Conservation (phyloP, 1,140 invertebrate genomes). For the Uloborus diversus region DNA sequence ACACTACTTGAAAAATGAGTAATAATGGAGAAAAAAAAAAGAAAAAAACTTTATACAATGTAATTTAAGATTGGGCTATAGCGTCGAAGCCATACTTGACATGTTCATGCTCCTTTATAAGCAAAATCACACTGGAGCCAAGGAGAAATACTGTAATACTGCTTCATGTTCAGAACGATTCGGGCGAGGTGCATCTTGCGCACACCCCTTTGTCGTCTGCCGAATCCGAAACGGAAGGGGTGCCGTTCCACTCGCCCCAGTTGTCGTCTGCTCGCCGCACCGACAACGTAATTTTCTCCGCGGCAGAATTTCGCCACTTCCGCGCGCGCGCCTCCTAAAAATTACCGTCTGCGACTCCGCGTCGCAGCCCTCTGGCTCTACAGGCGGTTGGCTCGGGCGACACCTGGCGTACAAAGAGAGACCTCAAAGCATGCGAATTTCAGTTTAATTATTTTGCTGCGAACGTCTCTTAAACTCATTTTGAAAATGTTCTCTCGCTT, state of each 20-base stretch:
- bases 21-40: background rate
- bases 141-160: background rate
- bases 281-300: background rate
- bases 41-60: background rate
- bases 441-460: too few relatives aligned
- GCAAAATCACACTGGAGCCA: constrained; percentile 17
- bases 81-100: background rate
- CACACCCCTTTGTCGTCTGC: background rate
- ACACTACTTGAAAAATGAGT: background rate
- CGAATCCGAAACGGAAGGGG: background rate
- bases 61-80: background rate
- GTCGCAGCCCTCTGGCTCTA: constrained; percentile 13
- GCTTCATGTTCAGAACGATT: background rate
- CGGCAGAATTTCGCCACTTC: background rate
- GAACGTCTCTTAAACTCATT: too few relatives aligned
- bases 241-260: too few relatives aligned
- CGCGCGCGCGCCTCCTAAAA: background rate
- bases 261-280: constrained; percentile 7
- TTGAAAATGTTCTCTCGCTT: too few relatives aligned
- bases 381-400: constrained; percentile 27
- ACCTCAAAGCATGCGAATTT: too few relatives aligned
- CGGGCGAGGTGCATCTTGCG: background rate
- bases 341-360: constrained; percentile 26
- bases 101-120: constrained; percentile 44
- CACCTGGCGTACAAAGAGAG: too few relatives aligned